These are phyloP conservation scores for Electrophaes corylata DNA, from an alignment of 2,888 invertebrate genomes.

Conservation along the genomic window DNA sequence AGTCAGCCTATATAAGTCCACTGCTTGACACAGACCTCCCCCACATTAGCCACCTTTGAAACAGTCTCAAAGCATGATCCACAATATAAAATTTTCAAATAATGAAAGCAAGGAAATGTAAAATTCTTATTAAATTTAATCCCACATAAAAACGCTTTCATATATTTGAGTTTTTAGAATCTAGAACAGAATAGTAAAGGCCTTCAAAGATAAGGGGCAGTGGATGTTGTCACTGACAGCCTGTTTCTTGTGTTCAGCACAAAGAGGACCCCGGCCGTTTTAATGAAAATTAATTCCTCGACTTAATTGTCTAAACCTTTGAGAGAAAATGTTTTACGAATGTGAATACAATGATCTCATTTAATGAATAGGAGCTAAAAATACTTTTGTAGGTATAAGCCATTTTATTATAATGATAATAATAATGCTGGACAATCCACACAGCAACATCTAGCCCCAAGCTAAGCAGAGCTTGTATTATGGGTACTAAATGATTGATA, in stretches of 20 bases:
- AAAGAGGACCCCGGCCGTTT: conserved; percentile 12
- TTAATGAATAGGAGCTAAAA: neutral
- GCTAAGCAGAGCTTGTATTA: too few species aligned
- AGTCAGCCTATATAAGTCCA: too few species aligned
- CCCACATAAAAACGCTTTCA: neutral
- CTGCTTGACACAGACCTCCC: too few species aligned
- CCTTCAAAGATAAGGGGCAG: conserved; percentile 14
- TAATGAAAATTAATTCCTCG: conserved; percentile 29
- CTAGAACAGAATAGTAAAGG: neutral
- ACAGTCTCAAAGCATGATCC: too few species aligned
- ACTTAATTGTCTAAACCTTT: conserved; percentile 5
- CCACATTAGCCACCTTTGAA: too few species aligned
- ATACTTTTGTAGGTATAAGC: neutral
- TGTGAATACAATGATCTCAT: neutral
- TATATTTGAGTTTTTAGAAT: neutral
- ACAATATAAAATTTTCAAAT: too few species aligned
- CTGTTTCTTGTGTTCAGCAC: conserved; percentile 2
- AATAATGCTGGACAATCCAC: too few species aligned
- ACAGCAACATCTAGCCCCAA: too few species aligned
- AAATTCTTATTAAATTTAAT: neutral
- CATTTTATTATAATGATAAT: too few species aligned
- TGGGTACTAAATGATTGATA: too few species aligned
- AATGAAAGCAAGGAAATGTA: neutral
- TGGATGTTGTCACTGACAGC: conserved; percentile 16
- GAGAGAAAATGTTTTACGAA: neutral